These are phyloP conservation scores for Acholoe squamosa DNA, from an alignment of 2,888 invertebrate genomes.

Conservation along the genomic window DNA sequence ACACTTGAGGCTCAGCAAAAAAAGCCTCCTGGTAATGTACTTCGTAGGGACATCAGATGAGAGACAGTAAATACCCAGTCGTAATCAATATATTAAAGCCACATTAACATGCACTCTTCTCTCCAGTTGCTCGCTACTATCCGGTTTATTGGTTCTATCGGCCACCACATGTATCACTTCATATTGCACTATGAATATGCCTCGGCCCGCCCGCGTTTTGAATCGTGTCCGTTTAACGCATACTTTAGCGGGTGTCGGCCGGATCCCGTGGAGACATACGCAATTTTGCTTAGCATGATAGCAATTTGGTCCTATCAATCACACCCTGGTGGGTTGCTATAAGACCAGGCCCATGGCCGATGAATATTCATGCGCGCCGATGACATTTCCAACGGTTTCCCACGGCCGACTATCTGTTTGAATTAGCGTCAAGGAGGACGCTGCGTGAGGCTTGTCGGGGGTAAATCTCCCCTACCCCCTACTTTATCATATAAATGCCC, in stretches of 20 bases:
- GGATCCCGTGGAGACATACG: conserved; percentile 57
- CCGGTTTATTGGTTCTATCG: conserved; percentile 36
- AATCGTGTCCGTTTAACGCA: conserved; percentile 50
- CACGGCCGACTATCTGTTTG: conserved; percentile 48
- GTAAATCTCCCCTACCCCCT: neutral
- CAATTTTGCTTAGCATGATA: conserved; percentile 51
- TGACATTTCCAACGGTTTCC: conserved; percentile 39
- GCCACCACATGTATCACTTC: conserved; percentile 50
- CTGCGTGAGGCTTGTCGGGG: neutral
- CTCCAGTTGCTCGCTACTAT: neutral
- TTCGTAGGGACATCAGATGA: neutral
- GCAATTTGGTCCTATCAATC: conserved; percentile 51
- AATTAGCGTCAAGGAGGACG: conserved; percentile 38
- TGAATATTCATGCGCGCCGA: conserved; percentile 43
- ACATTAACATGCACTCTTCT: conserved; percentile 49
- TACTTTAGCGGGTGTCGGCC: conserved; percentile 29
- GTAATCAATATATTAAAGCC: conserved; percentile 7
- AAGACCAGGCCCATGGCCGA: conserved; percentile 19
- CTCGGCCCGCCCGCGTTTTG: neutral
- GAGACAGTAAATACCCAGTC: neutral
- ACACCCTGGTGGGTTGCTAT: neutral
- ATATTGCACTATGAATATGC: conserved; percentile 56
- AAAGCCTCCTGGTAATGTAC: neutral
- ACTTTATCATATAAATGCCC: too few relatives aligned
- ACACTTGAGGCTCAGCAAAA: conserved; percentile 4